phyloP scores from a whole-genome alignment of 2,113 vertebrate species.

The Indicator indicator region DNA sequence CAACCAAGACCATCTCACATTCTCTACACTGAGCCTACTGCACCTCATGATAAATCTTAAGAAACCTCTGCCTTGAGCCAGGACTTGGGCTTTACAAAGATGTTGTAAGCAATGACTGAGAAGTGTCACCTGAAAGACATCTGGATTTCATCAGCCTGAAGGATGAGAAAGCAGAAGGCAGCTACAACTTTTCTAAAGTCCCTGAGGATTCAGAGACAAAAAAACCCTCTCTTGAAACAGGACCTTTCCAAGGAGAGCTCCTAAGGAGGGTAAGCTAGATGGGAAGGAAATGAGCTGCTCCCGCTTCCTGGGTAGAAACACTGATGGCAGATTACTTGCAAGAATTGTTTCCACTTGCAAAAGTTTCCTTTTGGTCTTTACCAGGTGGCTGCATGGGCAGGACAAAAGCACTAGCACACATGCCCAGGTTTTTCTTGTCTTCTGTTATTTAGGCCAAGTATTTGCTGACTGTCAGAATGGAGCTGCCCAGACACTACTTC shows the following conservation, averaged over 20 bases:
- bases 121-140: neutral
- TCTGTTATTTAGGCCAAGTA: neutral
- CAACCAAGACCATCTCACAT: neutral
- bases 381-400: neutral
- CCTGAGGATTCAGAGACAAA: neutral
- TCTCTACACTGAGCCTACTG: neutral
- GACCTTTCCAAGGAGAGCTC: neutral
- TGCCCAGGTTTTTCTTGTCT: neutral
- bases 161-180: neutral
- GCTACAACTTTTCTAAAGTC: neutral
- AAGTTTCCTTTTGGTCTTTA: neutral
- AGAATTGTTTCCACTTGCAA: neutral
- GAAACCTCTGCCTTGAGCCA: neutral
- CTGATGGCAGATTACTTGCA: neutral
- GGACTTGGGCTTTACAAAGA: neutral
- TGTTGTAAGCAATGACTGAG: neutral
- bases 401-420: neutral
- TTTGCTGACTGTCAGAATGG: neutral
- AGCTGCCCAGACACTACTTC: neutral
- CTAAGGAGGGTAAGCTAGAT: neutral
- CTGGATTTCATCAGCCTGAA: neutral
- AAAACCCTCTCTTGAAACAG: neutral
- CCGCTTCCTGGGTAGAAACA: neutral
- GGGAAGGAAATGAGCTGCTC: neutral
- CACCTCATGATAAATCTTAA: accelerated